Evolutionary conservation across 2,113 vertebrate genomes (phyloP), one percentile per base, ranked within the genome.

Genomic region (Alligator sinensis): DNA sequence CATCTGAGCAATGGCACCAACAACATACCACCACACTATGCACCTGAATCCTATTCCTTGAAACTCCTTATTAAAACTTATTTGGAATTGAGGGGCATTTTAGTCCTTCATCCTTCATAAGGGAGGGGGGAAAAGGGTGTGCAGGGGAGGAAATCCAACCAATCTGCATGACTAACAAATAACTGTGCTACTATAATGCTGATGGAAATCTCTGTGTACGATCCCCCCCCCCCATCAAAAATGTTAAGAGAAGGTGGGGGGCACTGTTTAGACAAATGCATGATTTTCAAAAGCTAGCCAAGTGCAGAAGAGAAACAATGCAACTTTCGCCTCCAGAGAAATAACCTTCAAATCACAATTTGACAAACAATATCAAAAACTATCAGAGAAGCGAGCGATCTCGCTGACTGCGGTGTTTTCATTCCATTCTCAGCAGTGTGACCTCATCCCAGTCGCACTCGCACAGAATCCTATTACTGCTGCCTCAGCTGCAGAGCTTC

Each of bases 321-420:
- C 94, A 89, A 79, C 89, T 93, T 76, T 6, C 93, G 94, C 96
- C 95, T 95, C 96, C 75, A 70, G 96, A 97, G 96, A 91, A 96
- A 95, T 94, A 96, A 97, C 96, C 96, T 97, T 97, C 97, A 97
- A 93, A 95, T 97, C 90, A 12, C 93, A 95, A 91, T 96, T 88
- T 95, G 91, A 96, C 90, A 94, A 96, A 93, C 88, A 95, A 94
- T 94, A 96, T 96, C 95, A 92, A 72, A 96, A 95, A 86, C 86
- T 89, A 94, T 94, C 90, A 93, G 95, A 72, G 90, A 96, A 96
- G 88, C 58, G 75, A 87, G 89, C 11, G 66, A 94, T 94, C 93
- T 76, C 38, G 90, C 95, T 95, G 93, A 97, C 63, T 87, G 85
- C 92, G 38, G 92, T 83, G 75, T 92, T 95, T 96, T 91, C 96